Base-by-base conservation (phyloP, 2,888 invertebrate species). In the Andrena hattorfiana region DNA sequence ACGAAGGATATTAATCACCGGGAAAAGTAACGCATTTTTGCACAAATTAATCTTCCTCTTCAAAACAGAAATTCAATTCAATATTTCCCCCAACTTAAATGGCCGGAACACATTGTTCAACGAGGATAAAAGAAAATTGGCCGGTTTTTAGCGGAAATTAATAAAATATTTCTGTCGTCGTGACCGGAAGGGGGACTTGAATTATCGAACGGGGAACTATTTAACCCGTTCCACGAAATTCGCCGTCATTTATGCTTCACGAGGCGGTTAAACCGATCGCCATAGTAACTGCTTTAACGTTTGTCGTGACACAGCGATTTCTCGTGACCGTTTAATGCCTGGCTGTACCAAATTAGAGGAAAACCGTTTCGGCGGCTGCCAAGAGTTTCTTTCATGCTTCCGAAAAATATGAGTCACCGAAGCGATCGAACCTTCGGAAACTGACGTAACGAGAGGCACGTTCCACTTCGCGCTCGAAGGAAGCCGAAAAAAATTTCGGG, bases 311-410 rank as follows among this genome's bases (percentile, higher is more conserved):
- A 70, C 26, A 42, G 54, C 48, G 16, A 77, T 73, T 71, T 75
- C 74, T 60, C 30, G 59, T 32, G 28, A 16, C 20, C 63, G 54
- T 82, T 82, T 51, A 54, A 81, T 64, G 23, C 48, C 26, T 49
- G 28, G n/a, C 23, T 13, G 59, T 26, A 49, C 30, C 32, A 59
- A 74, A 83, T 83, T 63, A 70, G 32, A 64, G 59, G 51, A 77
- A 70, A 73, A 48, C 64, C 32, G 32, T 60, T 66, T 56, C 51
- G 42, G 16, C 67, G 42, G 51, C 56, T 82, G 83, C 68, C 72
- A 83, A 77, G 10, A 67, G 1, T 59, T 80, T 73, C 56, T 56
- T 80, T 73, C 56, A 23, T 48, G 49, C 30, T 72, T 70, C 48
- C 32, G 42, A 60, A 42, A 62, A 62, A 75, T 60, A 28, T 70